These are phyloP conservation scores for Leptodactylus fuscus DNA, from an alignment of 2,113 vertebrate genomes.

Conservation along the genomic window DNA sequence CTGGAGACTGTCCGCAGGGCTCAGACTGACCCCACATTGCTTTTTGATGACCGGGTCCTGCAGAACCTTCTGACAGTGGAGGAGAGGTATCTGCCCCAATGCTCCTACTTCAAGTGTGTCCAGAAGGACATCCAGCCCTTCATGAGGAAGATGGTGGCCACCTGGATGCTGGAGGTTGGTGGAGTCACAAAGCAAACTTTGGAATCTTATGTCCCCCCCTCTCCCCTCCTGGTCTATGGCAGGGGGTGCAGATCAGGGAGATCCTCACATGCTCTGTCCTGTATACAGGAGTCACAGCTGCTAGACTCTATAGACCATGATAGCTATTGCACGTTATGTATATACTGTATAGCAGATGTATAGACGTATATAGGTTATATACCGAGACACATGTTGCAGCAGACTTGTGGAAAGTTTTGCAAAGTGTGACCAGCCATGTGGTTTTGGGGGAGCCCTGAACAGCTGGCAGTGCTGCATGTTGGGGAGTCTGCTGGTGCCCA, in stretches of 20 bases:
- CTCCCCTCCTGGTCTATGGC: too few relatives aligned
- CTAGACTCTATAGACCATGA: too few relatives aligned
- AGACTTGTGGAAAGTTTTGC: too few relatives aligned
- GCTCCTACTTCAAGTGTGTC: constrained; percentile 90
- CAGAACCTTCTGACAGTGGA: constrained; percentile 88
- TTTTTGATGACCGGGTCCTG: constrained; percentile 88
- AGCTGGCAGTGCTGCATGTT: too few relatives aligned
- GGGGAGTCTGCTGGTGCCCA: constrained; percentile 67
- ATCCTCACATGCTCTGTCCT: not conserved
- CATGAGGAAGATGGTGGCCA: constrained; percentile 92
- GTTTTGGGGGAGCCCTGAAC: too few relatives aligned
- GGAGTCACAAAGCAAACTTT: constrained; percentile 25
- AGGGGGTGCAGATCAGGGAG: not conserved
- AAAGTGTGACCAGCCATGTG: too few relatives aligned
- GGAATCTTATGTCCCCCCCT: too few relatives aligned
- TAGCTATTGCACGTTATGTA: too few relatives aligned
- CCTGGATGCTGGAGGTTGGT: constrained; percentile 97
- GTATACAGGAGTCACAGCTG: not conserved
- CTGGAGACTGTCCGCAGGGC: constrained; percentile 84
- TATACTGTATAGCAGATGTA: too few relatives aligned
- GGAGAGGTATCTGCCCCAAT: constrained; percentile 88
- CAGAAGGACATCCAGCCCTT: constrained; percentile 93
- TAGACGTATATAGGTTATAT: too few relatives aligned
- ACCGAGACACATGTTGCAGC: constrained; percentile 26
- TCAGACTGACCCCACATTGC: constrained; percentile 84